Evolutionary conservation across 1,140 invertebrate genomes (phyloP), one percentile per base, ranked within the genome.

Genomic region (Drosophila teissieri): DNA sequence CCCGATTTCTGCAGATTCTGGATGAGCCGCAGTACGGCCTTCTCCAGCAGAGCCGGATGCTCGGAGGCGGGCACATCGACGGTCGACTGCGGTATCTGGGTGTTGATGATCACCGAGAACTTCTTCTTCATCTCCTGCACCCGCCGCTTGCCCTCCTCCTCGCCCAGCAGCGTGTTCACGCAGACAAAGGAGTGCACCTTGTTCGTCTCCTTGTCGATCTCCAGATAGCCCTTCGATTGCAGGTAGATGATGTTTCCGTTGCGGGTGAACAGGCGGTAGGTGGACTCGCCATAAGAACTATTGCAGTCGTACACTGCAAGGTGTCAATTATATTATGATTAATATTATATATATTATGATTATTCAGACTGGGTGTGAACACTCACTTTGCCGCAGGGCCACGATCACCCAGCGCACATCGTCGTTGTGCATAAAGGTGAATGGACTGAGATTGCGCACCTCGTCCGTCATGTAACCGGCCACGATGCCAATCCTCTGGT

Each of bases 391-490:
- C 90, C 95, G 93, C 54, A 98, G 94, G 0, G 96, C 96, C 36
- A 97, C 95, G 85, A 97, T 95, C 10, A 96, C 95, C 95, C 96
- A 97, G 70, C 95, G 94, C 5, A 96, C 95, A 91, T 98, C 97
- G 51, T 97, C 96, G 55, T 95, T 94, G 92, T 97, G 96, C 95
- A 98, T 97, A 83, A 96, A 98, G 63, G 95, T 95, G 86, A 98
- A 97, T 0, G 96, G 97, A 68, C 95, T 97, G 36, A 95, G 91
- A 6, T 96, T 96, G 22, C 94, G 94, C 8, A 98, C 96, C 93
- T 98, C 97, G 54, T 96, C 95, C 1, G 95, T 95, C 94, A 98
- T 95, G 91, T 97, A 97, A 2, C 97, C 97, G 31, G 96, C 96
- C 2, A 97, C 95, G 15, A 96, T 93, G 0, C 96, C 96, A 65